Evolutionary conservation across 2,888 invertebrate genomes (phyloP).

Genomic region (Harmothoe impar): DNA sequence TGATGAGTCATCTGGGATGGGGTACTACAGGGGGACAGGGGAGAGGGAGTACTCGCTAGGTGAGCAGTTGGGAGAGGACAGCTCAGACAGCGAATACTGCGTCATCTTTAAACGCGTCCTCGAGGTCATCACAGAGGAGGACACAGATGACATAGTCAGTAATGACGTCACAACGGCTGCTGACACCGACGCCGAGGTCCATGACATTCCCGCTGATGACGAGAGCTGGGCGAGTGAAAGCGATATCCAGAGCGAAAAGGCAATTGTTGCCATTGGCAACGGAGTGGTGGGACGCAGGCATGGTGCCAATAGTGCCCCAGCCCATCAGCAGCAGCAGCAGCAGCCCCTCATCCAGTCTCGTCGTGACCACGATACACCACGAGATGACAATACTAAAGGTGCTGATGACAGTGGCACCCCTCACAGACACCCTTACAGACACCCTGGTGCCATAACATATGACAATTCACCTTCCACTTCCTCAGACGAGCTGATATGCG

Average conservation of each 20-base stretch:
- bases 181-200: slow-evolving; percentile 33
- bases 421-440: not conserved
- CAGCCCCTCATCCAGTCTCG: not conserved
- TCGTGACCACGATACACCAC: not conserved
- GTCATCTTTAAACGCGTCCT: slow-evolving; percentile 45
- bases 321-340: slow-evolving; percentile 5
- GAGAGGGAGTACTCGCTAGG: slow-evolving; percentile 48
- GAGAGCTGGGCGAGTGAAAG: slow-evolving; percentile 30
- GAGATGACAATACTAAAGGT: not conserved
- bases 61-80: slow-evolving; percentile 40
- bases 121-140: slow-evolving; percentile 63
- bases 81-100: slow-evolving; percentile 62
- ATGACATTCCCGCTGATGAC: slow-evolving; percentile 56
- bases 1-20: slow-evolving; percentile 8
- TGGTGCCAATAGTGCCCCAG: not conserved
- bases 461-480: not conserved
- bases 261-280: slow-evolving; percentile 38
- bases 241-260: not conserved
- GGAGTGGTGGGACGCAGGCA: not conserved
- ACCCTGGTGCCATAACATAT: not conserved
- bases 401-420: not conserved
- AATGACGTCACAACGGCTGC: not conserved
- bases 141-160: slow-evolving; percentile 41
- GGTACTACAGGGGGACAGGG: not conserved
- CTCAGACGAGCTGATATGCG: slow-evolving; percentile 29